A percentile compares a stretch with the other conserved stretches of the same genome.
Conservation (phyloP, 2,888 invertebrate species). For the Thera britannica region DNA sequence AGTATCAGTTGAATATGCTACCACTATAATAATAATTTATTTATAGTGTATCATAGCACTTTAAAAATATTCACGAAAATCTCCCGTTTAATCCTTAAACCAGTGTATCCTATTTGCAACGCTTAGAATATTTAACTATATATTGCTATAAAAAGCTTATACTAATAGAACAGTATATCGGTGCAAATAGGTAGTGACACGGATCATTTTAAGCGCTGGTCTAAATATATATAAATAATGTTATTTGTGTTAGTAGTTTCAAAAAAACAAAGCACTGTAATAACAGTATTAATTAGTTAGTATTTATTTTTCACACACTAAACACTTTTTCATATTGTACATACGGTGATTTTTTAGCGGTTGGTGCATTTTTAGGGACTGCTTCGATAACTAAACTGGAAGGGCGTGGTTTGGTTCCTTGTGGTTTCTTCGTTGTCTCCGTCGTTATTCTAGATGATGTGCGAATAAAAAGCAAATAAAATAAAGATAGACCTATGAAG, state of each 20-base stretch:
- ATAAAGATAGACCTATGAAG: constrained; percentile 7
- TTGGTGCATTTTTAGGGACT: constrained; percentile 60
- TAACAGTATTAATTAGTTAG: constrained; percentile 45
- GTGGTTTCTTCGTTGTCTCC: constrained; percentile 65
- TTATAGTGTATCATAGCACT: too few species aligned
- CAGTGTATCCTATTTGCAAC: too few species aligned
- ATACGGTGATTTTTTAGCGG: constrained; percentile 69
- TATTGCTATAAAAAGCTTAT: too few species aligned
- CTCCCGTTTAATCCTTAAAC: too few species aligned
- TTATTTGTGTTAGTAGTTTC: background rate
- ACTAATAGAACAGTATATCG: too few species aligned
- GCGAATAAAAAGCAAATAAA: constrained; percentile 46
- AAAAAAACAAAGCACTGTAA: constrained; percentile 18
- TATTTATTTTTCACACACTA: constrained; percentile 49
- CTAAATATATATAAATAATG: too few species aligned
- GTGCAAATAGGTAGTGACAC: too few species aligned
- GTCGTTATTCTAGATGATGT: constrained; percentile 68
- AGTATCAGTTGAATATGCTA: too few species aligned
- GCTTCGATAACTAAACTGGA: constrained; percentile 52
- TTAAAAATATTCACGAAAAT: too few species aligned
- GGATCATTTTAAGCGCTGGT: too few species aligned
- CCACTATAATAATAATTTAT: background rate
- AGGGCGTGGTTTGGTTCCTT: constrained; percentile 54
- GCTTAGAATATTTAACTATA: too few species aligned
- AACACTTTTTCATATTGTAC: too few species aligned